Conservation (phyloP, 2,113 vertebrate species). For the Perca fluviatilis region DNA sequence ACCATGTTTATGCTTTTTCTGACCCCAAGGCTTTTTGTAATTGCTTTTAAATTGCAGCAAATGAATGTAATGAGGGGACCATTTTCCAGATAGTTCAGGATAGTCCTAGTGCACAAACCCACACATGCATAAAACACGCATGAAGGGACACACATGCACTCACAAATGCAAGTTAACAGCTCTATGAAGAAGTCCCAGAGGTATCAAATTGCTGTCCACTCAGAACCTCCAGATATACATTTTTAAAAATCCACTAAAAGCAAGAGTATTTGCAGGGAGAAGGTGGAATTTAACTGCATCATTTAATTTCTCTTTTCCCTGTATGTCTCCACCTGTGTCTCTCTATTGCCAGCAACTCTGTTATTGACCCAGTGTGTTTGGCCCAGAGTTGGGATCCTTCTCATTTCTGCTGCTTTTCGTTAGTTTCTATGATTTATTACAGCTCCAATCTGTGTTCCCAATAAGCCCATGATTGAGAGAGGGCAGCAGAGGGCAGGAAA, state of each 20-base stretch:
- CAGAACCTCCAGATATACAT: slow-evolving; percentile 25
- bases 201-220: slow-evolving; percentile 36
- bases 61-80: slow-evolving; percentile 74
- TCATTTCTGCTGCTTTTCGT: slow-evolving; percentile 76
- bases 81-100: slow-evolving; percentile 57
- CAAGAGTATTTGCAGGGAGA: slow-evolving; percentile 31
- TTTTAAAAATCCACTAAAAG: slow-evolving; percentile 42
- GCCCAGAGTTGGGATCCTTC: slow-evolving; percentile 64
- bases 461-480: slow-evolving; percentile 63
- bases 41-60: slow-evolving; percentile 85
- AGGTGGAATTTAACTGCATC: slow-evolving; percentile 32
- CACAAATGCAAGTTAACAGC: slow-evolving; percentile 14
- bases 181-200: slow-evolving; percentile 20
- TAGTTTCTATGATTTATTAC: slow-evolving; percentile 74
- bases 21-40: slow-evolving; percentile 79
- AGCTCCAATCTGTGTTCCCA: slow-evolving; percentile 64
- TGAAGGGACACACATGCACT: background rate
- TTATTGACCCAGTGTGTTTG: slow-evolving; percentile 69
- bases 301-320: slow-evolving; percentile 29
- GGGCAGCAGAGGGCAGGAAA: slow-evolving; percentile 51
- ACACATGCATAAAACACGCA: slow-evolving; percentile 34
- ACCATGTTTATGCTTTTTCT: slow-evolving; percentile 73
- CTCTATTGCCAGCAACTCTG: slow-evolving; percentile 38
- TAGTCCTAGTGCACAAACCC: slow-evolving; percentile 34
- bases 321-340: slow-evolving; percentile 53